These are phyloP conservation scores for Myotis davidii DNA, from an alignment of 2,113 vertebrate genomes.

Conservation along the genomic window DNA sequence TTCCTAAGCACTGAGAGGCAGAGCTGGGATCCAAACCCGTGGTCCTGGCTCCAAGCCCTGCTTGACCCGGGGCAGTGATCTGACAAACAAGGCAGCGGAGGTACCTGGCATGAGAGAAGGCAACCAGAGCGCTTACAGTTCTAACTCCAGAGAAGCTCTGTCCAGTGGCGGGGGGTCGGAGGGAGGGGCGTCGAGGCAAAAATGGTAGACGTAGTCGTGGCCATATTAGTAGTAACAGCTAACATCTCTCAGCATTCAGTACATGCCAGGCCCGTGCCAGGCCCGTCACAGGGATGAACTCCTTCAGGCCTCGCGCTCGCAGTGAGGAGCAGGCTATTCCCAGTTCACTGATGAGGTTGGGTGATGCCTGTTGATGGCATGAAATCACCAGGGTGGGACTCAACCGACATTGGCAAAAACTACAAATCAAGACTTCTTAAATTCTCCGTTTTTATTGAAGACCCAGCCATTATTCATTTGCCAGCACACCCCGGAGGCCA, in stretches of 20 bases:
- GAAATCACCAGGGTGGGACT: background rate
- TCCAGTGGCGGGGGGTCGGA: no score
- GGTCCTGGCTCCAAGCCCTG: background rate
- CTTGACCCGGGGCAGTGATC: background rate
- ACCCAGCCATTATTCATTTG: background rate
- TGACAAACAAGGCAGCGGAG: background rate
- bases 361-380: rapidly evolving
- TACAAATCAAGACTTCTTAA: background rate
- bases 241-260: background rate
- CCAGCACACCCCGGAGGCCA: background rate
- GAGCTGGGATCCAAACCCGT: background rate
- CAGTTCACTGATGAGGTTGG: no score
- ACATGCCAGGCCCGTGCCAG: background rate
- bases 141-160: background rate
- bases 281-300: rapidly evolving
- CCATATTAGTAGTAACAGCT: rapidly evolving
- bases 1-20: background rate
- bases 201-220: no score
- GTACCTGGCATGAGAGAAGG: rapidly evolving
- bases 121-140: background rate
- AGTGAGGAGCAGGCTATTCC: background rate
- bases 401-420: background rate
- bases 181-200: background rate
- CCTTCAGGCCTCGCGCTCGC: background rate
- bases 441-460: no score